Conservation (phyloP, 2,888 invertebrate species). For the Xestia rhomboidea region DNA sequence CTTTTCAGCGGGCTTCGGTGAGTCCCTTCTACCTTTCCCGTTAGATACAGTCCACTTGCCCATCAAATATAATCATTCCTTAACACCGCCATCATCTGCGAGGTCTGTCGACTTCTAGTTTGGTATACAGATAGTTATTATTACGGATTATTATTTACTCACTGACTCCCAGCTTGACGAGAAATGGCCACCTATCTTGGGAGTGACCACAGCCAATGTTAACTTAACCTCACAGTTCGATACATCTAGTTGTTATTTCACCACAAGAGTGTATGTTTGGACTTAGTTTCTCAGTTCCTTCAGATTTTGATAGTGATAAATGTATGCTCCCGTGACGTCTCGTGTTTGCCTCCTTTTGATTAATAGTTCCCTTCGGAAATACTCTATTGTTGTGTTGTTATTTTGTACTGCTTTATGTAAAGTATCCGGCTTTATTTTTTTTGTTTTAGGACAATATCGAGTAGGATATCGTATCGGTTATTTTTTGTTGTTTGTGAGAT, state of each 20-base stretch:
- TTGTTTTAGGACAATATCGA: constrained; percentile 13
- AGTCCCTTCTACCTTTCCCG: too few relatives aligned
- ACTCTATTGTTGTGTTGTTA: constrained; percentile 63
- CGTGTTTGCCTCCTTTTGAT: constrained; percentile 77
- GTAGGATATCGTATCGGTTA: background rate
- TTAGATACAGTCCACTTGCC: too few relatives aligned
- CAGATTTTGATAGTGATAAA: constrained; percentile 79
- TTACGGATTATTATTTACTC: too few relatives aligned
- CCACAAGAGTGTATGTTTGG: constrained; percentile 2
- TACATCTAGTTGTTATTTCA: constrained; percentile 2
- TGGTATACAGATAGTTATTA: too few relatives aligned
- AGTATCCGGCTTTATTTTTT: constrained; percentile 25
- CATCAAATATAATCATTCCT: too few relatives aligned
- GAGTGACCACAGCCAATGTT: too few relatives aligned
- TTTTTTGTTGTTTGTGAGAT: constrained; percentile 18
- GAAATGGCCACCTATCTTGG: background rate
- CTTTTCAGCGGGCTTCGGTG: too few relatives aligned
- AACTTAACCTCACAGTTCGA: background rate
- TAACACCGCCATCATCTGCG: too few relatives aligned
- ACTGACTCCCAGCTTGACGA: background rate
- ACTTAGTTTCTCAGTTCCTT: constrained; percentile 64
- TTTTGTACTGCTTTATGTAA: constrained; percentile 45
- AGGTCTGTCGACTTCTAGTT: too few relatives aligned
- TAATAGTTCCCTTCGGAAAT: constrained; percentile 72
- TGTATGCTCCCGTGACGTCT: constrained; percentile 74